A percentile compares a stretch with the other conserved stretches of the same genome.
Evolutionary conservation across 2,113 vertebrate species (phyloP).

Genomic region (Podilymbus podiceps): DNA sequence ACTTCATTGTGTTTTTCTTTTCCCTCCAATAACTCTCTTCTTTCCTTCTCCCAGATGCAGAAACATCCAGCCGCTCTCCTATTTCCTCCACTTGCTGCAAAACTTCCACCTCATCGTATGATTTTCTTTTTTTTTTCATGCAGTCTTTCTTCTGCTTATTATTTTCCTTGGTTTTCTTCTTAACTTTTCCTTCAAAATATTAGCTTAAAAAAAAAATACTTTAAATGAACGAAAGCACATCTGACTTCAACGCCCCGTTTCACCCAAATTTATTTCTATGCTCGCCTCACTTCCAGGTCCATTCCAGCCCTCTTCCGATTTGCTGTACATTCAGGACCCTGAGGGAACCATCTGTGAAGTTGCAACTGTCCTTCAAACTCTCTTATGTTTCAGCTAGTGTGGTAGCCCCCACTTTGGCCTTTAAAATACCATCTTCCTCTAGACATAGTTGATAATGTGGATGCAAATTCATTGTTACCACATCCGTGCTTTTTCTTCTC

Average conservation of each 20-base stretch:
- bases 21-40: neutral
- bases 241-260: neutral
- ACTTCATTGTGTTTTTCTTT: neutral
- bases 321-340: fast-evolving
- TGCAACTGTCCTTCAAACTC: neutral
- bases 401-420: neutral
- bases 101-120: neutral
- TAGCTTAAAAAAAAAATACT: neutral
- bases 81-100: neutral
- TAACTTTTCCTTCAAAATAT: neutral
- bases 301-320: neutral
- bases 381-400: neutral
- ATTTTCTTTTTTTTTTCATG: neutral
- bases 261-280: neutral
- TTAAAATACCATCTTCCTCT: neutral
- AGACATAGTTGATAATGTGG: neutral
- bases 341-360: neutral
- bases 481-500: neutral
- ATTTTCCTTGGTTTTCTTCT: neutral
- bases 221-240: neutral
- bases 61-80: neutral
- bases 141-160: neutral
- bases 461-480: neutral
- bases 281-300: neutral
- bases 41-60: neutral